A percentile compares a stretch with the other conserved stretches of the same genome.
Conservation (phyloP, 2,888 invertebrate genomes). For the Halictus quadricinctus region DNA sequence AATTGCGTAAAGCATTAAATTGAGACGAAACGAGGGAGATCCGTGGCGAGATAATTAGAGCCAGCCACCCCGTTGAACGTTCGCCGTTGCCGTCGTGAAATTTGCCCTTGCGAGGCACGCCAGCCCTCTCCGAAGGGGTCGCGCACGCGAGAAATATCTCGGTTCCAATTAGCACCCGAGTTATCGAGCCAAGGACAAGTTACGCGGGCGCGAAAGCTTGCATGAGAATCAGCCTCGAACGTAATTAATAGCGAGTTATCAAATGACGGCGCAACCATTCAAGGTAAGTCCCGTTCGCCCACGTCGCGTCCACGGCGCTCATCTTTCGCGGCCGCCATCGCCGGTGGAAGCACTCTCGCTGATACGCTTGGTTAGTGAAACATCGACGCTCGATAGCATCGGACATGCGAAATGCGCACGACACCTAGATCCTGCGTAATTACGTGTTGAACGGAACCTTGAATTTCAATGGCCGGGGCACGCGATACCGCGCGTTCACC, state of each 20-base stretch:
- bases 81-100: slow-evolving; percentile 27
- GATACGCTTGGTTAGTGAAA: slow-evolving; percentile 19
- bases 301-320: neutral
- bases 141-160: slow-evolving; percentile 47
- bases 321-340: slow-evolving; percentile 1
- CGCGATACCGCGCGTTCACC: slow-evolving; percentile 6
- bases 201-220: slow-evolving; percentile 9
- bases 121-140: neutral
- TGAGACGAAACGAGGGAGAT: slow-evolving; percentile 44
- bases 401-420: slow-evolving; percentile 27
- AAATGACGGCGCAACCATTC: slow-evolving; percentile 5
- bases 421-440: slow-evolving; percentile 35
- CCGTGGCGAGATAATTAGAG: slow-evolving; percentile 44
- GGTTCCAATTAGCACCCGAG: slow-evolving; percentile 39
- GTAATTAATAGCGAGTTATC: slow-evolving; percentile 29
- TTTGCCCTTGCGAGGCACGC: slow-evolving; percentile 29
- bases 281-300: neutral
- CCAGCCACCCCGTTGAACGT: slow-evolving; percentile 1
- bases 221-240: slow-evolving; percentile 12
- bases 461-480: slow-evolving; percentile 29
- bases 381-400: slow-evolving; percentile 31
- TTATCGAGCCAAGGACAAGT: slow-evolving; percentile 51
- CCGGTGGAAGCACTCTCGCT: slow-evolving; percentile 5
- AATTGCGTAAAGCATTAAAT: slow-evolving; percentile 46
- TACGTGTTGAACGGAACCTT: slow-evolving; percentile 34